Conservation (phyloP, 1,140 invertebrate species). For the Saccostrea cuccullata region DNA sequence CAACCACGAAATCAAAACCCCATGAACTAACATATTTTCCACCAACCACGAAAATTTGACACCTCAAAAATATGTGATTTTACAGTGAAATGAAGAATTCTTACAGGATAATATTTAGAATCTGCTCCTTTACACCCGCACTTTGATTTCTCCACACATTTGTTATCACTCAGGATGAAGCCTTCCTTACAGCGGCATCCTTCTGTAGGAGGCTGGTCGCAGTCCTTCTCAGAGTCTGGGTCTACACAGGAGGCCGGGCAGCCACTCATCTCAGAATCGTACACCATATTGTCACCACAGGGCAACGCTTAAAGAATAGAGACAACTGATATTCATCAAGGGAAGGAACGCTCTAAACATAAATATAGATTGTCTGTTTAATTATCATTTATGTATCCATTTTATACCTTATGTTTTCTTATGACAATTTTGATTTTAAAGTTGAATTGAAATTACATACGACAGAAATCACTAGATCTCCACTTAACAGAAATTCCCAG, state of each 20-base stretch:
- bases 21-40: too few relatives aligned
- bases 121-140: conserved; percentile 52
- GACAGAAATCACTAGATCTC: conserved; percentile 51
- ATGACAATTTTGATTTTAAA: too few relatives aligned
- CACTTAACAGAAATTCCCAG: conserved; percentile 45
- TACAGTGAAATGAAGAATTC: too few relatives aligned
- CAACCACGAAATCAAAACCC: too few relatives aligned
- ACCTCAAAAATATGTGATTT: too few relatives aligned
- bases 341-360: too few relatives aligned
- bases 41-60: too few relatives aligned
- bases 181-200: conserved; percentile 56
- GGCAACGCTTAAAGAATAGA: conserved; percentile 35
- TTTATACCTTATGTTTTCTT: too few relatives aligned
- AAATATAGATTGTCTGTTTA: too few relatives aligned
- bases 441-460: conserved; percentile 35
- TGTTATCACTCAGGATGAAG: conserved; percentile 52
- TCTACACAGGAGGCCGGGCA: conserved; percentile 56
- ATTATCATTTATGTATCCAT: too few relatives aligned
- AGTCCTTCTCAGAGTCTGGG: conserved; percentile 36
- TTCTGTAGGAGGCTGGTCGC: conserved; percentile 44
- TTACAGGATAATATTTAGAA: conserved; percentile 52
- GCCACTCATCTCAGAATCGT: conserved; percentile 46
- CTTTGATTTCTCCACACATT: conserved; percentile 50
- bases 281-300: conserved; percentile 48
- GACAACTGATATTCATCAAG: too few relatives aligned